A percentile compares a stretch with the other conserved stretches of the same genome.
Conservation (phyloP, 2,797 vertebrate genomes). For the Hipposideros larvatus region DNA sequence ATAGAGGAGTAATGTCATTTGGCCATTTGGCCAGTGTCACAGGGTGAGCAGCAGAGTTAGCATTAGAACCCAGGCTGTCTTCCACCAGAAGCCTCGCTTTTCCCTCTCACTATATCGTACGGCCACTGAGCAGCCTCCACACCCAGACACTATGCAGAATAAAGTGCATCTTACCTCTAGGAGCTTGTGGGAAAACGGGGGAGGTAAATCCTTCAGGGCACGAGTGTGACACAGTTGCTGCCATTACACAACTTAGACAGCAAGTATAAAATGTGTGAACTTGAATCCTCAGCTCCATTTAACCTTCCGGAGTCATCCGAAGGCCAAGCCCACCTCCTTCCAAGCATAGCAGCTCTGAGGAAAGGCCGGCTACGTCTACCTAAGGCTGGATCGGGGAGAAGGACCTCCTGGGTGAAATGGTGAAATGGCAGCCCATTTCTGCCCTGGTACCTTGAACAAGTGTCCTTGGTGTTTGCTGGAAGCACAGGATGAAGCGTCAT, state of each 20-base stretch:
- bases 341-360: background rate
- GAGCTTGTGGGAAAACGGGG: background rate
- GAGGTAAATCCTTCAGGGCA: background rate
- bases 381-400: background rate
- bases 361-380: background rate
- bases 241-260: background rate
- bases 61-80: background rate
- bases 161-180: background rate
- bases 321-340: background rate
- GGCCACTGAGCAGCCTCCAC: too few relatives aligned
- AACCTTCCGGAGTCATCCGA: background rate
- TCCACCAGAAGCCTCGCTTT: background rate
- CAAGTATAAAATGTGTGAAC: too few relatives aligned
- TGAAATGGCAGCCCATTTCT: background rate
- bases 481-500: background rate
- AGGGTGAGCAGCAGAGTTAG: background rate
- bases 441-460: background rate
- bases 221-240: background rate
- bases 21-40: background rate
- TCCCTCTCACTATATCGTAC: rapidly evolving
- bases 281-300: background rate
- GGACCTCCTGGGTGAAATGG: background rate
- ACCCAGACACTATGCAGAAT: background rate
- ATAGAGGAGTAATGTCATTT: background rate
- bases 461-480: background rate